Percentiles rank a stretch among this genome's conserved stretches.
Conservation (phyloP, 2,113 vertebrate genomes). For the Taxidea taxus region DNA sequence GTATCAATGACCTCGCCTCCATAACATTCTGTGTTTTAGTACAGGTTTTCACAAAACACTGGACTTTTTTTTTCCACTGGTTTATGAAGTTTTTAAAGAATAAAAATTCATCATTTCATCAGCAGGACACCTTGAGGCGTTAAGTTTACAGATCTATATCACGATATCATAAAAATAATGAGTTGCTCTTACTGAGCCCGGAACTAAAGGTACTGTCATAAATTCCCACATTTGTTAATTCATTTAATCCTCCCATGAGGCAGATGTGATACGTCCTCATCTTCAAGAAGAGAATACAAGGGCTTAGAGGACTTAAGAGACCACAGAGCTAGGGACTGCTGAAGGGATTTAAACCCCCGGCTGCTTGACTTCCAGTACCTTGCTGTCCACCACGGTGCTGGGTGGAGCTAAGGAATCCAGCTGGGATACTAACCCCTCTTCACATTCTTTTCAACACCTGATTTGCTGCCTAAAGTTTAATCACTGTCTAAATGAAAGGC, state of each 20-base stretch:
- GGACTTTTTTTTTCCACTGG: not conserved
- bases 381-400: not conserved
- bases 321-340: not conserved
- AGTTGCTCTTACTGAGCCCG: not conserved
- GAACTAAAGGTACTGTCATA: not conserved
- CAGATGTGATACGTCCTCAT: not conserved
- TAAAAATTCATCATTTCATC: not conserved
- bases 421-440: not conserved
- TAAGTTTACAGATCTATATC: not conserved
- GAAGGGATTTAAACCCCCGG: not conserved
- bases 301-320: not conserved
- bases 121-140: not conserved
- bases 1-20: not conserved
- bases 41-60: not conserved
- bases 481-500: slow-evolving; percentile 12
- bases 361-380: not conserved
- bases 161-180: not conserved
- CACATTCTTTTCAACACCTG: not conserved
- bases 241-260: not conserved
- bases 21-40: not conserved
- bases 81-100: slow-evolving; percentile 5
- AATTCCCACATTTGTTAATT: not conserved
- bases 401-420: not conserved
- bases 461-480: slow-evolving; percentile 18
- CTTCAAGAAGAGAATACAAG: not conserved